A percentile compares a stretch with the other conserved stretches of the same genome.
phyloP scores from a whole-genome alignment of 37 sponge, comb jelly and placozoan species.

The Theonella swinhoei region DNA sequence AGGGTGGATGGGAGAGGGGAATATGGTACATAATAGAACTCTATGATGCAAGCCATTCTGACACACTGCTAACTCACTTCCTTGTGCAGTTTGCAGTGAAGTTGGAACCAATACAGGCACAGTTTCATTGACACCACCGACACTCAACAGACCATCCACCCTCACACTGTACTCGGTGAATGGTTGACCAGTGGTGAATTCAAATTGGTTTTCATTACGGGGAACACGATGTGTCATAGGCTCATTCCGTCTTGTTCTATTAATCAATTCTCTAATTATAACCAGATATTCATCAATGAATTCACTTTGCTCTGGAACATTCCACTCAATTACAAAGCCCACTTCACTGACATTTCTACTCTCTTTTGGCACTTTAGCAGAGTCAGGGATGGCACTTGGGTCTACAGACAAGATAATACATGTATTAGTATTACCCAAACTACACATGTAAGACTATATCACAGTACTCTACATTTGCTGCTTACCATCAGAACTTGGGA shows the following conservation, averaged over 20 bases:
- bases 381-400: too few species aligned
- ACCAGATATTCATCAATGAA: neutral
- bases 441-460: too few species aligned
- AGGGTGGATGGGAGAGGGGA: neutral
- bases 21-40: neutral
- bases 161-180: neutral
- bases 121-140: neutral
- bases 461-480: too few species aligned
- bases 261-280: too few species aligned
- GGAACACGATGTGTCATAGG: neutral
- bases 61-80: neutral
- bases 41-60: neutral
- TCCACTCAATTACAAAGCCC: neutral
- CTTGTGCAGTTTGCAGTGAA: neutral
- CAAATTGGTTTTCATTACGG: neutral
- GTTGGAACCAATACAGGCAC: neutral
- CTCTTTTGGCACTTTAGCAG: too few species aligned
- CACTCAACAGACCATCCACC: slow-evolving; percentile 1
- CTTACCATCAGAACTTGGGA: too few species aligned
- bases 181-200: neutral
- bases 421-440: too few species aligned
- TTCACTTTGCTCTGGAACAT: neutral
- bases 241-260: neutral
- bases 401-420: too few species aligned
- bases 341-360: neutral